Evolutionary conservation across 2,888 invertebrate species (phyloP), one percentile per base, ranked within the genome.

Genomic region (Chloroclystis v-ata): DNA sequence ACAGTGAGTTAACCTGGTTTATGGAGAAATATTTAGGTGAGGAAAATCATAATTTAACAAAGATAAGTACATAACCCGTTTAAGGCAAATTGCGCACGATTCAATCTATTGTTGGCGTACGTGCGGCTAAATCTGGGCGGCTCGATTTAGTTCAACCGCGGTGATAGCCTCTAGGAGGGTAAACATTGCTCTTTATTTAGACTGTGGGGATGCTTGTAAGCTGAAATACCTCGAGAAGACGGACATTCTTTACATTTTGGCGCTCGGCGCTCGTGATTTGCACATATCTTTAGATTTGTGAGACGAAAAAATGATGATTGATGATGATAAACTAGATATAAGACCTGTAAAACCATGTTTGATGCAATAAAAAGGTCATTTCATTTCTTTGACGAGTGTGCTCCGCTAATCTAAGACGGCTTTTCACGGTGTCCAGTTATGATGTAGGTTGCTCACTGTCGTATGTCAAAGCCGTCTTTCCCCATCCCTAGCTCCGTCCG

Each of bases 141-240:
- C 63, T 73, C 76, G 66, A 83, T 71, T 78, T 83, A 82, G 82
- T 72, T 60, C 70, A 73, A 63, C 57, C 67, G 66, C 69, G 69
- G 67, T 73, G 78, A 75, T 78, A 80, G 75, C 78, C 73, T 69
- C 67, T 65, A 67, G 63, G 65, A 73, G 69, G 71, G 79, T 82
- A 85, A 84, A 85, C 84, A 84, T 52, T 44, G 60, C 49, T 67
- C 75, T 83, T 78, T 81, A 78, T 80, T 83, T 84, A 83, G 76
- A 69, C 61, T 64, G 20, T 43, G 39, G 49, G 26, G 49, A n/a
- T 45, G 33, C 5, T 11, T 7, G 28, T 4, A 9, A 41, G 14
- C 29, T 37, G 30, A 26, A 10, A 37, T 39, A 38, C 25, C 12
- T 4, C 10, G 20, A 11, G 32, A 26, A 43, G 26, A 13, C 43